Evolutionary conservation across 2,113 vertebrate species (phyloP).

Genomic region (Zosterops pallidus): DNA sequence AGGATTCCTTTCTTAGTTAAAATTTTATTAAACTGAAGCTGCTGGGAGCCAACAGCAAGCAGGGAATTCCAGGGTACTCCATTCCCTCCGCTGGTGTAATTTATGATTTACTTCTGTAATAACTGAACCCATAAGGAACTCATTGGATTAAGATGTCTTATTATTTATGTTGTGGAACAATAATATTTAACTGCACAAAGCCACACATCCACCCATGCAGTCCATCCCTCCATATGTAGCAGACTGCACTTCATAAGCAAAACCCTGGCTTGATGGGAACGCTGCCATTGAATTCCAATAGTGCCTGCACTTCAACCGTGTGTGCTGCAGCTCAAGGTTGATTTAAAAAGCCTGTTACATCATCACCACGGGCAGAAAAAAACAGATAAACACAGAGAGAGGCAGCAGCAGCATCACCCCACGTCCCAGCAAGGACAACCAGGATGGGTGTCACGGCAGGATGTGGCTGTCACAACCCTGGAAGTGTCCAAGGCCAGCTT

Average conservation of each 20-base stretch:
- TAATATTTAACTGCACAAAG: neutral
- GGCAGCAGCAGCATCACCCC: neutral
- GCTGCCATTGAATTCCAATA: constrained; percentile 25
- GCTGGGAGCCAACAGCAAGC: neutral
- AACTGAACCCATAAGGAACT: constrained; percentile 7
- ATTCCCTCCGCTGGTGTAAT: neutral
- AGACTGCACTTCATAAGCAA: neutral
- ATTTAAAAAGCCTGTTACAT: constrained; percentile 11
- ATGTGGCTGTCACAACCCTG: neutral
- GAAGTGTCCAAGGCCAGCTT: neutral
- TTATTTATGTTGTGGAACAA: constrained; percentile 5
- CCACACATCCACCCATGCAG: neutral
- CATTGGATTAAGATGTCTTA: constrained; percentile 5
- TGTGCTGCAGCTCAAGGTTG: neutral
- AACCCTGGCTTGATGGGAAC: neutral
- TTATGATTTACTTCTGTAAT: neutral
- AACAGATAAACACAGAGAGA: neutral
- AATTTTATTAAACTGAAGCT: constrained; percentile 47
- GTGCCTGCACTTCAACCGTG: neutral
- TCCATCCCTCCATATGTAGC: neutral
- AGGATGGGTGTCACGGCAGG: neutral
- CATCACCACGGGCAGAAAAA: neutral
- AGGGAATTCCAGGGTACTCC: neutral
- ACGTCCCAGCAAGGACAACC: neutral
- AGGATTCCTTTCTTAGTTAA: neutral